Evolutionary conservation across 2,888 invertebrate genomes (phyloP), one percentile per base, ranked within the genome.

Genomic region (Apamea anceps): DNA sequence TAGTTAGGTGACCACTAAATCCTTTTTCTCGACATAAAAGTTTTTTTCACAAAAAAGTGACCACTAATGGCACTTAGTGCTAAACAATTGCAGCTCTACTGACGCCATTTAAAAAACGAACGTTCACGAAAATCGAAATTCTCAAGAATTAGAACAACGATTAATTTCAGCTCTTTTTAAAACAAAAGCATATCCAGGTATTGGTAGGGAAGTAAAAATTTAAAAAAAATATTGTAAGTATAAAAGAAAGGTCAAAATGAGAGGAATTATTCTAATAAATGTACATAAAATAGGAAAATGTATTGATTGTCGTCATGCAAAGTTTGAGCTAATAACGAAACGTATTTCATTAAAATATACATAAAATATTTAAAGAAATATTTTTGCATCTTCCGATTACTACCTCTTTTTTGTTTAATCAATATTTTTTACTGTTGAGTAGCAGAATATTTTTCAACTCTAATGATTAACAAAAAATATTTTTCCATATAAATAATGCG

Each of bases 161-260:
- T 84, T 74, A 82, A 86, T 85, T 85, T 87, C 89, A 80, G 81
- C 81, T 85, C 65, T 88, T 87, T 74, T 84, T 78, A 85, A 85
- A 90, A 91, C 91, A 90, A 93, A 94, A 87, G 95, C 96, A 96
- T 96, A 96, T 96, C 96, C 94, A 91, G 91, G 86, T 92, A 90
- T 92, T 88, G 91, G 91, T 96, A 96, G 94, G 91, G 75, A 87
- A 91, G 91, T 93, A 91, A 90, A 91, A 91, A 92, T 91, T 89
- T 90, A 90, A 92, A 62, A 93, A 93, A 94, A 92, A 87, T 82
- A 90, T 87, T 93, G 93, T 96, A 96, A 96, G 93, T 94, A 94
- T 94, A 93, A 94, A 93, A 90, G 94, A 96, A 96, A 96, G 96
- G 96, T 96, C 96, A 96, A 96, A 94, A 96, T 94, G 96, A 96